phyloP scores from a whole-genome alignment of 1,140 invertebrate genomes.

The Drosophila nikananu region DNA sequence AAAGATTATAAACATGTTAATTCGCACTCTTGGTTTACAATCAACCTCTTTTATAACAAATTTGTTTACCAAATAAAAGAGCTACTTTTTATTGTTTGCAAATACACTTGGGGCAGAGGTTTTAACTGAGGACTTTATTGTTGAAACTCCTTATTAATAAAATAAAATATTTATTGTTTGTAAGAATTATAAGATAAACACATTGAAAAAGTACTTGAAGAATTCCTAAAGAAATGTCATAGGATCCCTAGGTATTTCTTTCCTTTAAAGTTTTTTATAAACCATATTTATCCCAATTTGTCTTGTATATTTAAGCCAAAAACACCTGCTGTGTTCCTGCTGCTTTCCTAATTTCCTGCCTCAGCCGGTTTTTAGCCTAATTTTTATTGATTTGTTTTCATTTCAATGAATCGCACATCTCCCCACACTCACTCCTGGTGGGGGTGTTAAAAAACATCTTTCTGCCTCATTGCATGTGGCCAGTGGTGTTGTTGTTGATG shows the following conservation, averaged over 20 bases:
- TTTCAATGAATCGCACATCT: conserved; percentile 48
- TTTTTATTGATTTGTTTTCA: conserved; percentile 60
- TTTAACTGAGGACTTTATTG: not conserved
- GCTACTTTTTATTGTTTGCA: not conserved
- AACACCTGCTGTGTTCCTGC: conserved; percentile 25
- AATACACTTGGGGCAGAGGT: too few species aligned
- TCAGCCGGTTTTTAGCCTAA: conserved; percentile 28
- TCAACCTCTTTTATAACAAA: not conserved
- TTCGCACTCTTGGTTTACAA: conserved; percentile 1
- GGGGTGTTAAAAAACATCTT: conserved; percentile 40
- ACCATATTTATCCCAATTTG: not conserved
- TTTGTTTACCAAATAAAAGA: not conserved
- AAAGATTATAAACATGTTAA: conserved; percentile 1
- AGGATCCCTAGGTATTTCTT: not conserved
- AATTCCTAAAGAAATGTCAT: not conserved
- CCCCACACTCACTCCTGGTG: conserved; percentile 7
- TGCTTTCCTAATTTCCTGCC: conserved; percentile 8
- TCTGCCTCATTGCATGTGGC: conserved; percentile 57
- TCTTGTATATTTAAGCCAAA: not conserved
- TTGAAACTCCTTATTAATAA: too few species aligned
- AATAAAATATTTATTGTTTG: not conserved
- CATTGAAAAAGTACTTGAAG: not conserved
- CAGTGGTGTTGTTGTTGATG: not conserved
- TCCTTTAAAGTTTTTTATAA: not conserved
- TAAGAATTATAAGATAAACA: not conserved